Conservation (phyloP, 2,888 invertebrate species). For the Pyralis farinalis region DNA sequence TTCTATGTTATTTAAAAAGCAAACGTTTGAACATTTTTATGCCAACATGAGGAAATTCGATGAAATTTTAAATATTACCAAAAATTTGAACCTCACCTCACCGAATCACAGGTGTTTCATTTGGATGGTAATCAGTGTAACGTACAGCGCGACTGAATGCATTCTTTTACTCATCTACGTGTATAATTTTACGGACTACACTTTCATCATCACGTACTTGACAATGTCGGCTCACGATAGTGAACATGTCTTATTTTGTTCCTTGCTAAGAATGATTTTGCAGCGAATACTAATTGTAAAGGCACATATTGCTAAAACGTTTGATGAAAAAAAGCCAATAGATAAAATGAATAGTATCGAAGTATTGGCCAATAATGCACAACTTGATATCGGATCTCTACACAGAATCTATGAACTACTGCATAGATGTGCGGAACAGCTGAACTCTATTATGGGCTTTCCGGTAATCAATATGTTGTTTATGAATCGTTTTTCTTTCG, state of each 20-base stretch:
- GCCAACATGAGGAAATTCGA: constrained; percentile 42
- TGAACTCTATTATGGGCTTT: constrained; percentile 53
- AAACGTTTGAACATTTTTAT: constrained; percentile 33
- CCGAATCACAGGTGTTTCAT: constrained; percentile 21
- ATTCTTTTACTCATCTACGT: constrained; percentile 23
- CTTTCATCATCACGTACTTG: constrained; percentile 22
- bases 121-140: constrained; percentile 25
- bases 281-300: constrained; percentile 45
- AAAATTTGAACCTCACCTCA: constrained; percentile 28
- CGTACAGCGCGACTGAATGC: constrained; percentile 34
- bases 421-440: constrained; percentile 48
- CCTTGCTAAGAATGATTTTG: constrained; percentile 37
- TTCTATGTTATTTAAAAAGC: constrained; percentile 31
- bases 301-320: constrained; percentile 41
- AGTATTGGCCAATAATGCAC: constrained; percentile 36
- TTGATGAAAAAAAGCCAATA: constrained; percentile 22
- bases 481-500: too few species aligned
- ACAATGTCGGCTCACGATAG: constrained; percentile 40
- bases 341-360: constrained; percentile 32
- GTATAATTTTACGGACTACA: constrained; percentile 14
- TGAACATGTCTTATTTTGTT: constrained; percentile 45
- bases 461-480: constrained; percentile 32
- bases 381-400: constrained; percentile 42
- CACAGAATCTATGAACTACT: constrained; percentile 53
- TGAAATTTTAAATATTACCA: constrained; percentile 38